Base-by-base conservation (phyloP, 2,113 vertebrate genomes). In the Tichodroma muraria region DNA sequence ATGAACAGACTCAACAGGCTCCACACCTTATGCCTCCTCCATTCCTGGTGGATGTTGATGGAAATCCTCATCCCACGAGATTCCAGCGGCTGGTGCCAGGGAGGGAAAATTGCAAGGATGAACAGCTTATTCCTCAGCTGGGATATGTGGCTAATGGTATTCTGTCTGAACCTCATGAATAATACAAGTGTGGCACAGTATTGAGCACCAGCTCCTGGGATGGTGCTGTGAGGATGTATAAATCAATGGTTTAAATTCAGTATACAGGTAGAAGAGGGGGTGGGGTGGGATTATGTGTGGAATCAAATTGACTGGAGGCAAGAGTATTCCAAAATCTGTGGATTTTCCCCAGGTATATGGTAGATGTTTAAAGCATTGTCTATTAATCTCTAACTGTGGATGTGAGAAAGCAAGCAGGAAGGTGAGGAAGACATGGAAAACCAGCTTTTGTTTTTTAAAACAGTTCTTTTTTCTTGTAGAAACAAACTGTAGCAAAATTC, bases 1-100 rank as follows among this genome's bases (percentile, higher is more conserved):
- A 99, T 73, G 99, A 99, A 92, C 99, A 99, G 97, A 99, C 99
- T 8, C 99, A 99, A 93, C 99, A 99, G 97, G 99, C 99, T n/a
- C 99, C 99, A 30, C 99, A 99, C 88, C 99, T 99, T 66, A 99
- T 99, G 99, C 99, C 99, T 70, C 98, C 99, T 6, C 99, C 99
- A 1, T 99, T 99, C 97, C 97, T 99, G 90, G 99, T 99, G 96
- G 99, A 99, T 88, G 98, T 99, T 20, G 99, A 99, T 94, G 99
- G 99, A 69, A 99, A 99, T 96, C 99, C 99, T 84, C 99, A 99
- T 97, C 98, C 99, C 50, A 97, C 99, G 24, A 97, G 97, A 96
- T 99, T 97, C 95, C 99, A 99, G 97, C 97, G 99, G 25, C 98
- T 99, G 56, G 99, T 99, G 40, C 99, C 99, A n/a, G 99, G 99